Evolutionary conservation across 2,113 vertebrate genomes (phyloP).

Genomic region (Lagopus leucura): DNA sequence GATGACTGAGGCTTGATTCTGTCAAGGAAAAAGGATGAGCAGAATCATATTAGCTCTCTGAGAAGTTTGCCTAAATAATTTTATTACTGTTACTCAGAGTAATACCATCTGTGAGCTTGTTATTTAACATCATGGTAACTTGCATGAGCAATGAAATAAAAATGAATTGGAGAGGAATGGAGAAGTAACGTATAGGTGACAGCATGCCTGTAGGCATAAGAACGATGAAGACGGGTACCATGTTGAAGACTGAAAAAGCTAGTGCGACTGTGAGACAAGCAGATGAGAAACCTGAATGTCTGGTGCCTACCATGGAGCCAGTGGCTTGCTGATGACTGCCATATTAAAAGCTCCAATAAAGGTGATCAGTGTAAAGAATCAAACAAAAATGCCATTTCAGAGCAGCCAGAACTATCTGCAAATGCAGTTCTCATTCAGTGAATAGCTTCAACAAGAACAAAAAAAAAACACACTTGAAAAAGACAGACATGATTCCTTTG

Average conservation of each 20-base stretch:
- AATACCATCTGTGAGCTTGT: accelerated
- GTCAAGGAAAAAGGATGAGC: not conserved
- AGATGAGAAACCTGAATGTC: not conserved
- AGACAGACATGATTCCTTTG: not conserved
- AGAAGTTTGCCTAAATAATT: not conserved
- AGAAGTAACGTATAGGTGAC: not conserved
- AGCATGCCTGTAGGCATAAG: not conserved
- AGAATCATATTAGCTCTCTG: not conserved
- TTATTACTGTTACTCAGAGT: not conserved
- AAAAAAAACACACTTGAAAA: not conserved
- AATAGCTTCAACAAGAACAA: not conserved
- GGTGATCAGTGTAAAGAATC: not conserved
- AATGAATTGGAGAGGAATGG: not conserved
- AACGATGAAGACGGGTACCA: not conserved
- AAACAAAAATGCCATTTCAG: not conserved
- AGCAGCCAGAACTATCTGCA: not conserved
- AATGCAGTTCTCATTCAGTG: not conserved
- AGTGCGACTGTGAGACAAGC: not conserved
- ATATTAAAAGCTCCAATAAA: not conserved
- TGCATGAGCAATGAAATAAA: not conserved
- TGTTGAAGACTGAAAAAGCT: not conserved
- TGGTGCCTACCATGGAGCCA: not conserved
- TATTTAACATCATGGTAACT: not conserved
- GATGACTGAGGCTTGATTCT: not conserved
- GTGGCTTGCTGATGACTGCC: not conserved